Conservation (phyloP, 2,888 invertebrate species). For the Nysson spinosus region DNA sequence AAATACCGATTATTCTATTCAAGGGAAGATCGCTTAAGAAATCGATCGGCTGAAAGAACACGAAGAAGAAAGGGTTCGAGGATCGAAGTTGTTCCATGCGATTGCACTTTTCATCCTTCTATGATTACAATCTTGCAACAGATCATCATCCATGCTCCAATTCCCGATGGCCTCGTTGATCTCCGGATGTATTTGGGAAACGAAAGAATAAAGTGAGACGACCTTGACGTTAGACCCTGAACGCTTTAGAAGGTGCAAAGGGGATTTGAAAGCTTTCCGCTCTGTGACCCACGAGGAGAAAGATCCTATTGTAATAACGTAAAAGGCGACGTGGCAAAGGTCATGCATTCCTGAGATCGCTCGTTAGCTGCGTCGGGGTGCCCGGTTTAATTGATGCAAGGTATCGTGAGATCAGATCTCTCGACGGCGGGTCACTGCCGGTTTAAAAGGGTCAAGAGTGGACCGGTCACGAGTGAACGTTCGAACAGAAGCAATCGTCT, state of each 20-base stretch:
- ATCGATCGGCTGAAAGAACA: conserved; percentile 9
- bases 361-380: conserved; percentile 9
- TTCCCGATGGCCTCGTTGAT: conserved; percentile 30
- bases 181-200: conserved; percentile 26
- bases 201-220: conserved; percentile 11
- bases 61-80: conserved; percentile 1
- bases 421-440: conserved; percentile 31
- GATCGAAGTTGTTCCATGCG: conserved; percentile 30
- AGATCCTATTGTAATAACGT: conserved; percentile 19
- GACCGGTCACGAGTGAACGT: conserved; percentile 21
- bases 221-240: conserved; percentile 40
- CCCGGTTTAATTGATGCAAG: conserved; percentile 28
- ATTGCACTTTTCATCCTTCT: conserved; percentile 25
- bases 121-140: conserved; percentile 28
- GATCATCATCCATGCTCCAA: conserved; percentile 46
- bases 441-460: conserved; percentile 40
- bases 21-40: too few species aligned
- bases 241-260: conserved; percentile 32
- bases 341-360: conserved; percentile 24
- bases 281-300: conserved; percentile 5
- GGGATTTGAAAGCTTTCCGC: conserved; percentile 6
- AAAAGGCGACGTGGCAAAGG: conserved; percentile 25
- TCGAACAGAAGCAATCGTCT: conserved; percentile 2
- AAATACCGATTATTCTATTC: too few species aligned
- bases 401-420: conserved; percentile 28